Evolutionary conservation across 2,888 invertebrate genomes (phyloP), one percentile per base, ranked within the genome.

Genomic region (Alloscopus bannaensis): DNA sequence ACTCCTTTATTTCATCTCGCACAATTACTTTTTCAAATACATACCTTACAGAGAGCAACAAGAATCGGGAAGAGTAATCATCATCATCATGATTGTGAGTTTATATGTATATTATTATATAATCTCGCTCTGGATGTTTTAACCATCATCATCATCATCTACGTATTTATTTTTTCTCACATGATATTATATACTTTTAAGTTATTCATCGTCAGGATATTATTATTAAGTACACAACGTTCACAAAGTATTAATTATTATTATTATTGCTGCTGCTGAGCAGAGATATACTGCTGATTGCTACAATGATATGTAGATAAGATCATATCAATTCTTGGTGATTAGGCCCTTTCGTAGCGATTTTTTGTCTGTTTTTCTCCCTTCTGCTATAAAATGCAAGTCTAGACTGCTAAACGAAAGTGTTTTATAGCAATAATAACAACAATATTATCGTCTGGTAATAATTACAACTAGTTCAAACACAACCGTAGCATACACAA

Each of bases 71-170:
- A 65, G 77, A 70, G 64, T 64, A 77, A 69, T 65, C 64, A 47
- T n/a, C 28, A n/a, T 24, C 6, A 45, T 40, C 20, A 26, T 57
- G 4, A 8, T 47, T 59, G 57, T 55, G 55, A 36, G 59, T 57
- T 36, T 57, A 29, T 55, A 24, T 55, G 28, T 62, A 24, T 69
- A 13, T 20, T 20, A 18, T 20, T 36, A 13, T 13, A 36, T 8
- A 13, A 36, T 16, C 52, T 31, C 22, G 20, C n/a, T 59, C 36
- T 70, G 4, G 31, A 71, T 45, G n/a, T 50, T 60, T 73, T 24
- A 20, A 75, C 75, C 75, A 75, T 75, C 77, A 77, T 77, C 75
- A 75, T 75, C 77, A 77, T 77, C 77, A 77, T 77, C 77, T 77
- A 77, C 77, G 59, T 57, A 36, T 77, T 77, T 77, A 65, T 77